Conservation (phyloP, 2,797 vertebrate genomes). For the Oreochromis grahami region DNA sequence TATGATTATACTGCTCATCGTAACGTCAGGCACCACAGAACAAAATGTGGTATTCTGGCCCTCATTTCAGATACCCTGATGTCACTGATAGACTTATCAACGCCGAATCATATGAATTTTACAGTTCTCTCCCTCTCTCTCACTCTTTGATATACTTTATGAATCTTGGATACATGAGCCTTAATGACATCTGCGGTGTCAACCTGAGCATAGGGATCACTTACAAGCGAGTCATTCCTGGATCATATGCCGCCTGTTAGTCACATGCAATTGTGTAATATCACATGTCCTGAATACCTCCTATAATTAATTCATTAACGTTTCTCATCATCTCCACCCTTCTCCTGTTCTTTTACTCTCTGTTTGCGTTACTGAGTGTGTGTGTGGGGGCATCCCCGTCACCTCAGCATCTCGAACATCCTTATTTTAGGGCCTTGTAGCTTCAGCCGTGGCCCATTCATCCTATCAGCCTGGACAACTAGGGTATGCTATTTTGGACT, state of each 20-base stretch:
- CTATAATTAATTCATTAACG: constrained; percentile 41
- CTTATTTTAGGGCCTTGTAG: neutral
- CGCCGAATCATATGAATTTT: neutral
- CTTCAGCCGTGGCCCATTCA: neutral
- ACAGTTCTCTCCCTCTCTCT: neutral
- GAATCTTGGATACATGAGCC: neutral
- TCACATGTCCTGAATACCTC: constrained; percentile 10
- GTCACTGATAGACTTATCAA: neutral
- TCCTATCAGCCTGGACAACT: neutral
- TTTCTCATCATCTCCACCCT: neutral
- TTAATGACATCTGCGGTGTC: neutral
- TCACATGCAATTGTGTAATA: constrained; percentile 34
- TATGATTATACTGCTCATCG: constrained; percentile 17
- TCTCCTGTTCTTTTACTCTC: neutral
- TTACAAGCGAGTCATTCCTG: neutral
- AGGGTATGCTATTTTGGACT: neutral
- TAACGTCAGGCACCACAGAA: neutral
- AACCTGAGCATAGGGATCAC: neutral
- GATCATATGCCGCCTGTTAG: constrained; percentile 12
- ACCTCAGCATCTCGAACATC: neutral
- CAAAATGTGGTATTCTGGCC: neutral
- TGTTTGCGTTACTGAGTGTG: neutral
- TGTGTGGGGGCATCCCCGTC: neutral
- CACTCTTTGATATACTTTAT: neutral
- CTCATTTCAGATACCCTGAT: neutral